Conservation (phyloP, 2,888 invertebrate genomes). For the Pseudanteris insignis region DNA sequence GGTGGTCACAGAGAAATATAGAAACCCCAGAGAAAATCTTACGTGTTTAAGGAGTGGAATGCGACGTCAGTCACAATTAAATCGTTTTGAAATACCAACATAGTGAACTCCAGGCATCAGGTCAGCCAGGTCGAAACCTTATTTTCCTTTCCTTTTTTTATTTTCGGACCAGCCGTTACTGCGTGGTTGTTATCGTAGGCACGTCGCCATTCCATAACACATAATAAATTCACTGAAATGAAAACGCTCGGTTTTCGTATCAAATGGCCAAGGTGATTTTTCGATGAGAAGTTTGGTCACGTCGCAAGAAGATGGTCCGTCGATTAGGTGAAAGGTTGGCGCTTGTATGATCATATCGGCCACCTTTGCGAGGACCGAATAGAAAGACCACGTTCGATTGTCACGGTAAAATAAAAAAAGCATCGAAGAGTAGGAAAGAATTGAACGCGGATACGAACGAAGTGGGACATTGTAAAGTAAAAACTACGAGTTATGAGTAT, state of each 20-base stretch:
- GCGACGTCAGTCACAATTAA: no score
- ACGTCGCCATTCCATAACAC: conserved; percentile 21
- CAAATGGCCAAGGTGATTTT: conserved; percentile 6
- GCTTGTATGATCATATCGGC: conserved; percentile 43
- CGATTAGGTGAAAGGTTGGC: conserved; percentile 42
- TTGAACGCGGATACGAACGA: no score
- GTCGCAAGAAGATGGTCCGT: conserved; percentile 36
- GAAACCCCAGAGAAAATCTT: no score
- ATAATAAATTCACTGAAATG: conserved; percentile 32
- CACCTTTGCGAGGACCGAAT: conserved; percentile 31
- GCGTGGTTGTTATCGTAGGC: not conserved
- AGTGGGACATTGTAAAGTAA: conserved; percentile 9
- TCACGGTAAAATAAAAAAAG: no score
- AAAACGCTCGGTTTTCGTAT: conserved; percentile 6
- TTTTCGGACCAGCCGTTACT: no score
- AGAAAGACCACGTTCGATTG: conserved; percentile 1
- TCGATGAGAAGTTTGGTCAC: conserved; percentile 37
- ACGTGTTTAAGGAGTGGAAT: no score
- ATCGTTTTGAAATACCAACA: no score
- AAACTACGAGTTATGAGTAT: conserved; percentile 25
- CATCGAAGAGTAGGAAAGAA: no score
- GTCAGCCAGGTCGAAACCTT: no score
- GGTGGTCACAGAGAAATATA: no score
- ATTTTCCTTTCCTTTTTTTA: no score
- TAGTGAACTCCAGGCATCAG: no score